Evolutionary conservation across 2,113 vertebrate genomes (phyloP).

Genomic region (Rhabdomys dilectus): DNA sequence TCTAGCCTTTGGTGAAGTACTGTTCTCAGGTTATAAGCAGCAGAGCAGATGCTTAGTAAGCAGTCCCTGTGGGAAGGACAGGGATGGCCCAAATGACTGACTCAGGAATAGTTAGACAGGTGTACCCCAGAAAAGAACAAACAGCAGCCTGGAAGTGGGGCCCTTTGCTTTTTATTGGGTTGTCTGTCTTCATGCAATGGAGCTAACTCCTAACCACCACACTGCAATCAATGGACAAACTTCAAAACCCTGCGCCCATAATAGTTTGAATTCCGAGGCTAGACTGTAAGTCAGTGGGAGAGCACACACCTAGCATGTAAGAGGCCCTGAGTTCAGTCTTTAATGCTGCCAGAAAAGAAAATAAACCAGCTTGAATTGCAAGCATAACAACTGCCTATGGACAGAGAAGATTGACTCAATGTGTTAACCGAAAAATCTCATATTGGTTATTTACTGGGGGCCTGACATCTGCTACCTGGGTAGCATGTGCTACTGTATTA

Average conservation of each 20-base stretch:
- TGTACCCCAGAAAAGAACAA: neutral
- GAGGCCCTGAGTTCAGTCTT: neutral
- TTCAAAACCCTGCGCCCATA: neutral
- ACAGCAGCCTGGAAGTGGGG: neutral
- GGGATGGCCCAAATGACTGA: neutral
- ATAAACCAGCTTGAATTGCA: neutral
- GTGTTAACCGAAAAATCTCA: too few species aligned
- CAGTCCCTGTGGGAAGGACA: neutral
- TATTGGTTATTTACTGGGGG: neutral
- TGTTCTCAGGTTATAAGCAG: neutral
- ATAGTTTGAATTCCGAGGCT: neutral
- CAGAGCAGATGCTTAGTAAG: neutral
- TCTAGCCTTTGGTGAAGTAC: neutral
- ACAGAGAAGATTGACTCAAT: neutral
- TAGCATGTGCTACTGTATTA: neutral
- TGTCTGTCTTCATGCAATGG: neutral
- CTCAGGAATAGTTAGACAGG: too few species aligned
- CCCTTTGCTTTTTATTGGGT: neutral
- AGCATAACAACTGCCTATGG: neutral
- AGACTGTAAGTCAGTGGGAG: neutral
- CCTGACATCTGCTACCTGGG: rapidly evolving
- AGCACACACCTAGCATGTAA: neutral
- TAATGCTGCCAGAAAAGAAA: neutral
- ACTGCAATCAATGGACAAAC: neutral
- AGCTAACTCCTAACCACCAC: neutral